Evolutionary conservation across 2,797 vertebrate species (phyloP).

Genomic region (Nyctalus aviator): DNA sequence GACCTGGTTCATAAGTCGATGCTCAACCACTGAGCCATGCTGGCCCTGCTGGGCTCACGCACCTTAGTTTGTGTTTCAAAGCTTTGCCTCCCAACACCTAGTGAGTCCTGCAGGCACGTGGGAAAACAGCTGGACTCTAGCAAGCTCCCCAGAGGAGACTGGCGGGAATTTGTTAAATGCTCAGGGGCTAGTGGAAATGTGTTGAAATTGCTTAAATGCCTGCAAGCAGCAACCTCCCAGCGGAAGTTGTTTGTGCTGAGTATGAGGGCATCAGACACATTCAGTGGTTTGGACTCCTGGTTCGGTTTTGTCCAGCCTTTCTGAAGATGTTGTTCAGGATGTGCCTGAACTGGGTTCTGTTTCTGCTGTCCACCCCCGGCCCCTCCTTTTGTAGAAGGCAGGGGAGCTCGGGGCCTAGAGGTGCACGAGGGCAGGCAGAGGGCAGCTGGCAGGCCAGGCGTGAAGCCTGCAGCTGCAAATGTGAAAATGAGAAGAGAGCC

Average conservation of each 20-base stretch:
- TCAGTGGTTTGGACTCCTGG: neutral
- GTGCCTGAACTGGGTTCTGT: neutral
- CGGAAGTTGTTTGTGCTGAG: neutral
- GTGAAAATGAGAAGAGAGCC: neutral
- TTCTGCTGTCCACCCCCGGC: neutral
- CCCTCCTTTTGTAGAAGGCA: neutral
- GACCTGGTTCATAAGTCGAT: neutral
- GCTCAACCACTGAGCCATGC: neutral
- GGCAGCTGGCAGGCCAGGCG: neutral
- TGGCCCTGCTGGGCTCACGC: neutral
- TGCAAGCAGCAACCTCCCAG: neutral
- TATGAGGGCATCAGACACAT: neutral
- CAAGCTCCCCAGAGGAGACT: neutral
- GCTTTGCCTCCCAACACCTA: neutral
- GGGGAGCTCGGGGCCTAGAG: neutral
- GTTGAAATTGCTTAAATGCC: neutral
- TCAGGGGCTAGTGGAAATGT: neutral
- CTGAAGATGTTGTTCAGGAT: neutral
- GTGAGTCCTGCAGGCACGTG: neutral
- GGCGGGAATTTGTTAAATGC: neutral
- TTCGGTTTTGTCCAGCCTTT: neutral
- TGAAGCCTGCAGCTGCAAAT: neutral
- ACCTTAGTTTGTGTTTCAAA: neutral
- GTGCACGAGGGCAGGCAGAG: neutral
- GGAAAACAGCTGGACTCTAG: neutral